phyloP scores from a whole-genome alignment of 2,113 vertebrate species.

The Chiloscyllium plagiosum region DNA sequence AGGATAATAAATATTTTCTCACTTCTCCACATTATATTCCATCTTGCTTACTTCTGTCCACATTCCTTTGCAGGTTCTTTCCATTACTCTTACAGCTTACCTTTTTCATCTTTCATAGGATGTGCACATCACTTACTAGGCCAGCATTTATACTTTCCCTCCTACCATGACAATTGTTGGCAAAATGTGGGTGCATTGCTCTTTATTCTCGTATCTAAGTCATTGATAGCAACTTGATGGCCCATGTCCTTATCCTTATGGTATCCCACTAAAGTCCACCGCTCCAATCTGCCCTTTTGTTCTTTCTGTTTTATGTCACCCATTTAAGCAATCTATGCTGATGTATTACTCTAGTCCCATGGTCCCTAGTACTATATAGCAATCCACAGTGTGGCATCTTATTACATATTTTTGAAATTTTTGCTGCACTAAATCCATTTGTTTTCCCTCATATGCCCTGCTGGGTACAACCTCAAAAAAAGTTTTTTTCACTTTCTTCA shows the following conservation, averaged over 20 bases:
- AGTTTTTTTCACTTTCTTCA: no score
- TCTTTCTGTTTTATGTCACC: no score
- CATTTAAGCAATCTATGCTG: no score
- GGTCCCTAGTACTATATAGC: no score
- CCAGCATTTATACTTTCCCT: not conserved
- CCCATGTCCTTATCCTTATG: not conserved
- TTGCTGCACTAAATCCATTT: no score
- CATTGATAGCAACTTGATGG: not conserved
- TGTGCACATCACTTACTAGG: no score
- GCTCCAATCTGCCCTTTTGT: not conserved
- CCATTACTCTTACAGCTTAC: not conserved
- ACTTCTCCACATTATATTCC: not conserved
- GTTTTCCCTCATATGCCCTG: no score
- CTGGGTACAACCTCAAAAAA: no score
- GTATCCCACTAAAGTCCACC: not conserved
- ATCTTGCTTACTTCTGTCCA: not conserved
- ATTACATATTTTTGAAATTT: no score
- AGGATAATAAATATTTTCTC: not conserved
- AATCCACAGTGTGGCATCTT: no score
- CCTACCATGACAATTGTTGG: not conserved
- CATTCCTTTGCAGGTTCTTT: not conserved
- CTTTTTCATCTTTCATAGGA: no score
- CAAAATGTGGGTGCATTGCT: not conserved
- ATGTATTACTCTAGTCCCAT: no score
- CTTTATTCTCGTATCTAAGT: not conserved